Base-by-base conservation (phyloP, 2,888 invertebrate species). In the Sympetrum striolatum region DNA sequence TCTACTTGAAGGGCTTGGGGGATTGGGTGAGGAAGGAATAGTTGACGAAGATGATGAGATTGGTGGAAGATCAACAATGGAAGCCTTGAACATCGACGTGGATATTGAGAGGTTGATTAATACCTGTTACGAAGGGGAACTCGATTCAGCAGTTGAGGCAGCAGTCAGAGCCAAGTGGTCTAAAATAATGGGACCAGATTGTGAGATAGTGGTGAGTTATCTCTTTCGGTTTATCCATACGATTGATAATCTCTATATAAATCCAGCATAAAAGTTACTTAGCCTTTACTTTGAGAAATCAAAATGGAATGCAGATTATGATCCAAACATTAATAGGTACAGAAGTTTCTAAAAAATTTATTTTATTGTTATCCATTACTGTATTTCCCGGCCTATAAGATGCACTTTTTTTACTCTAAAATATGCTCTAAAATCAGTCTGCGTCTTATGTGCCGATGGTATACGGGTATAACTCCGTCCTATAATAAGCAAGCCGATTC, bases 201-300 rank as follows among this genome's bases (percentile, higher is more conserved):
- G 96, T 92, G 97, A 98, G 94, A 97, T 99, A 93, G 96, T 98
- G 93, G 97, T 97, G 93, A 94, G 96, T 94, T 90, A 53, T 44
- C 37, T 80, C 15, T 81, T 8, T 44, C n/a, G n/a, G n/a, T n/a
- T 81, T 81, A 44, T 48, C 39, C n/a, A 44, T 91, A 44, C 53
- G 35, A 86, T 64, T 81, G 18, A n/a, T 25, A 31, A 73, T 14
- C 53, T 53, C 53, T 18, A 53, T 18, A 0, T 18, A 18, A 53
- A 53, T 18, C 8, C 53, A 53, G 53, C 44, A 1, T 14, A 53
- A 3, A 18, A 53, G 2, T 48, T 5, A 5, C 48, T 48, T 48
- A 48, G 18, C 18, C 18, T 6, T 44, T 6, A 5, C 39, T 44
- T 44, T 8, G 10, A 44, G 44, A 10, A 8, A 44, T 44, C 10